Evolutionary conservation across 2,888 invertebrate genomes (phyloP).

Genomic region (Apeira syringaria): DNA sequence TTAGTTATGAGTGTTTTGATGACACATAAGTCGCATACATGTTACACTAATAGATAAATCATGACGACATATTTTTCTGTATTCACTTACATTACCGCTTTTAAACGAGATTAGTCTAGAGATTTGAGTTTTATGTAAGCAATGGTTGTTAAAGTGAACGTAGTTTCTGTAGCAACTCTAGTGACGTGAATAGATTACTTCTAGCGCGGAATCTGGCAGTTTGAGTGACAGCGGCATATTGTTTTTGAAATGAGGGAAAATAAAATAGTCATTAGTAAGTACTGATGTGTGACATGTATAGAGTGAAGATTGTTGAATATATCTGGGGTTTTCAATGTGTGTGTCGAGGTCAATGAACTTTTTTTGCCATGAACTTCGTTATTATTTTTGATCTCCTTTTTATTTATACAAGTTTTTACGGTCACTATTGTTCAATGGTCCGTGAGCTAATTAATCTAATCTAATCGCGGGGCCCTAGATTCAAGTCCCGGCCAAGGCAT

Average conservation of each 20-base stretch:
- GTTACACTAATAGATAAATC: slow-evolving; percentile 14
- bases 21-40: slow-evolving; percentile 20
- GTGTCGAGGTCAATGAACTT: neutral
- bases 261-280: slow-evolving; percentile 23
- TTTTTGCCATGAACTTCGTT: slow-evolving; percentile 2
- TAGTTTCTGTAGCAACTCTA: slow-evolving; percentile 2
- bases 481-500: no score
- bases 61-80: neutral
- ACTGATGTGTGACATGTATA: slow-evolving; percentile 15
- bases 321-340: neutral
- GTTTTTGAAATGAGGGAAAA: slow-evolving; percentile 21
- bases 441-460: no score
- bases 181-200: slow-evolving; percentile 23
- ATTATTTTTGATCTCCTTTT: no score
- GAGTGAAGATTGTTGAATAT: neutral
- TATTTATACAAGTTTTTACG: no score
- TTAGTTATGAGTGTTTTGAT: no score
- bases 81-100: slow-evolving; percentile 17
- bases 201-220: slow-evolving; percentile 14
- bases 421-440: no score
- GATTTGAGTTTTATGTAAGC: no score
- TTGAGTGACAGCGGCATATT: slow-evolving; percentile 27
- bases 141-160: slow-evolving; percentile 4
- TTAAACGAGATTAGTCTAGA: neutral
- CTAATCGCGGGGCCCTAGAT: no score